Evolutionary conservation across 2,113 vertebrate species (phyloP).

Genomic region (Onychorhynchus coronatus): DNA sequence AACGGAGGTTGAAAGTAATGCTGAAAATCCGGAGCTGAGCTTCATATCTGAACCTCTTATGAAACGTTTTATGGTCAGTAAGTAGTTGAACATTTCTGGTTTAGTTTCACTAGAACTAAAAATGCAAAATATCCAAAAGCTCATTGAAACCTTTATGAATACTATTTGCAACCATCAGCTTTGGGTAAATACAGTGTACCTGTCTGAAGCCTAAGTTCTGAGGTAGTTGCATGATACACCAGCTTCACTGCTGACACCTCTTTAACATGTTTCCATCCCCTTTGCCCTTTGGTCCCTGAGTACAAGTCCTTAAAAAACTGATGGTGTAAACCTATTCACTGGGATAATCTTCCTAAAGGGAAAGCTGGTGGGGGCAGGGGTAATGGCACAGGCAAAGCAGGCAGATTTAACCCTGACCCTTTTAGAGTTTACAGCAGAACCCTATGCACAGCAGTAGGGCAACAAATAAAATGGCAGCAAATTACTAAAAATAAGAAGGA

Average conservation of each 20-base stretch:
- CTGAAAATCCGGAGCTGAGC: background rate
- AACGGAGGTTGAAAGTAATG: background rate
- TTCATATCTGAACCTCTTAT: background rate
- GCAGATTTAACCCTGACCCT: background rate
- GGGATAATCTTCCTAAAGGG: background rate
- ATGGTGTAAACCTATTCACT: background rate
- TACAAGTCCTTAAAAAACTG: background rate
- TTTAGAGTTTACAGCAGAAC: background rate
- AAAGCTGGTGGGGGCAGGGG: background rate
- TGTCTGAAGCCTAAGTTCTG: background rate
- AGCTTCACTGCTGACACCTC: background rate
- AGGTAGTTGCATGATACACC: background rate
- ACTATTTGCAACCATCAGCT: background rate
- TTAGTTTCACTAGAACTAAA: background rate
- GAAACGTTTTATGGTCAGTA: background rate
- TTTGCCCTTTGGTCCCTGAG: background rate
- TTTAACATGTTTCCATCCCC: background rate
- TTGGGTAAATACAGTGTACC: background rate
- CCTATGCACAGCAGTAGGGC: fast-evolving
- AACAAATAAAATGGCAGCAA: background rate
- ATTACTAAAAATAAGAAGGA: background rate
- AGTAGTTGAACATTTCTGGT: background rate
- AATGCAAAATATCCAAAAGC: background rate
- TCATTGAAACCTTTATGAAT: background rate
- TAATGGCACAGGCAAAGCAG: background rate